phyloP scores from a whole-genome alignment of 2,888 invertebrate species.

The Caenorhabditis macrosperma region DNA sequence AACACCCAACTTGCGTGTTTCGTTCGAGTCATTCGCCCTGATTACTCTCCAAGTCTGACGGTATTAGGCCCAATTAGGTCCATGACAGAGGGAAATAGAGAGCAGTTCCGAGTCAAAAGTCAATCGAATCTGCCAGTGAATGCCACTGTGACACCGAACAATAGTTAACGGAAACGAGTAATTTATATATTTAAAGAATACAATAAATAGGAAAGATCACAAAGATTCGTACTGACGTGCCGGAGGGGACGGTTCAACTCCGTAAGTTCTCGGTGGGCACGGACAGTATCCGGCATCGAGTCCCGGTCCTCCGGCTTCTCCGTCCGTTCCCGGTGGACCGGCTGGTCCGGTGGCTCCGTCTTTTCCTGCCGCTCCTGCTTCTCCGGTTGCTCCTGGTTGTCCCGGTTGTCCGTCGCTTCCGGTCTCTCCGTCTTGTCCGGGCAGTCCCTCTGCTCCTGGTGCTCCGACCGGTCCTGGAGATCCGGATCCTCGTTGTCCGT shows the following conservation, averaged over 20 bases:
- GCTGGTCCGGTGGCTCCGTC: conserved; percentile 34
- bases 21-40: not conserved
- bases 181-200: not conserved
- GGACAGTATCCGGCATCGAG: conserved; percentile 41
- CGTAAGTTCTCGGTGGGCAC: conserved; percentile 38
- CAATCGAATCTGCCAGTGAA: conserved; percentile 1
- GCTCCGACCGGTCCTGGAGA: conserved; percentile 28
- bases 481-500: conserved; percentile 32
- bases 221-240: conserved; percentile 16
- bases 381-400: conserved; percentile 23
- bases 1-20: not conserved
- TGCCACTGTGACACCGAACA: not conserved
- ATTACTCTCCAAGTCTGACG: not conserved
- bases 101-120: not conserved
- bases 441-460: conserved; percentile 5
- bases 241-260: conserved; percentile 29
- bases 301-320: conserved; percentile 21
- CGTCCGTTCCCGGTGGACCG: conserved; percentile 23
- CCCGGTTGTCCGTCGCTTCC: conserved; percentile 27
- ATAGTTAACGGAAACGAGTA: not conserved
- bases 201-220: conserved; percentile 6
- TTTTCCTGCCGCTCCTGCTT: conserved; percentile 27
- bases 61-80: not conserved
- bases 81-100: not conserved
- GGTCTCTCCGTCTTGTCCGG: conserved; percentile 24